These are phyloP conservation scores for Amphiura filiformis DNA, from an alignment of 35 echinoderm and acorn worm genomes.

Conservation along the genomic window DNA sequence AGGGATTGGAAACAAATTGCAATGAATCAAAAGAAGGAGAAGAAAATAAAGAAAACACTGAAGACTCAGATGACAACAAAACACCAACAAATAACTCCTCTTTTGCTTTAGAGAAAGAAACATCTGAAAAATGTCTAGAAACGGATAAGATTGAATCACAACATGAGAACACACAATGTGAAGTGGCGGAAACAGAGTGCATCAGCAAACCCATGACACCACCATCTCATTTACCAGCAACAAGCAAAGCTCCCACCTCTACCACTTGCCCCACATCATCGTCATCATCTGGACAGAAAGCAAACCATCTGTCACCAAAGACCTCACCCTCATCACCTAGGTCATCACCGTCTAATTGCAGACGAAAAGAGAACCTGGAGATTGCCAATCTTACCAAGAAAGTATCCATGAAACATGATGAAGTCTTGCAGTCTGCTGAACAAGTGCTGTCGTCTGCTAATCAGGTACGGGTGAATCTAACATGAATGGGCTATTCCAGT, in stretches of 20 bases:
- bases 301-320: not conserved
- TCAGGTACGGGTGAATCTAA: constrained; percentile 75
- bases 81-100: too few species aligned
- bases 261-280: not conserved
- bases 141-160: not conserved
- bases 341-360: constrained; percentile 19
- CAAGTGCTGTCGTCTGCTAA: constrained; percentile 91
- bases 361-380: constrained; percentile 73
- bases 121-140: not conserved
- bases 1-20: not conserved
- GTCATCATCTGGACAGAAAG: not conserved
- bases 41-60: not conserved
- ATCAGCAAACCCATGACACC: not conserved
- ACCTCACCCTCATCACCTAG: constrained; percentile 14
- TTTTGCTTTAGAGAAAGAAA: too few species aligned
- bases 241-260: not conserved
- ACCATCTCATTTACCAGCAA: not conserved
- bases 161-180: not conserved
- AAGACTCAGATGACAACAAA: not conserved
- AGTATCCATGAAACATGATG: constrained; percentile 85
- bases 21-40: not conserved
- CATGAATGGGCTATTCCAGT: too few species aligned
- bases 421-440: constrained; percentile 90
- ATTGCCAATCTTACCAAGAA: constrained; percentile 91
- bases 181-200: not conserved